A percentile compares a stretch with the other conserved stretches of the same genome.
Evolutionary conservation across 2,888 invertebrate species (phyloP).

Genomic region (Gonocerus acuteangulatus): DNA sequence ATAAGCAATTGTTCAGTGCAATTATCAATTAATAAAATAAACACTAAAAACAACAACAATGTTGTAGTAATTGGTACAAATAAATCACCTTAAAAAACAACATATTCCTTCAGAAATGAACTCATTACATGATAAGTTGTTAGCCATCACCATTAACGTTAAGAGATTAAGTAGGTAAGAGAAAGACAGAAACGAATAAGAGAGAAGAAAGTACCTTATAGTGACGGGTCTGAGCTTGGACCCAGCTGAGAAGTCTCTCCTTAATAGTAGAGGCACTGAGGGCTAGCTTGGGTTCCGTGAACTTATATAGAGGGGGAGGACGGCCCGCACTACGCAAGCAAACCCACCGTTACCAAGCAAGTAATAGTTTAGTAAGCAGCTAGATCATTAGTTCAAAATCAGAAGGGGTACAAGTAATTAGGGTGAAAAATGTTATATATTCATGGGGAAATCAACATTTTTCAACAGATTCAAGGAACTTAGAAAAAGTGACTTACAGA

Average conservation of each 20-base stretch:
- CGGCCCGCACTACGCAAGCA: conserved; percentile 31
- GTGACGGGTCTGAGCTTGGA: conserved; percentile 92
- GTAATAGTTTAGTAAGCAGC: neutral
- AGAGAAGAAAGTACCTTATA: conserved; percentile 83
- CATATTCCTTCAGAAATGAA: neutral
- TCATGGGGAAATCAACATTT: too few species aligned
- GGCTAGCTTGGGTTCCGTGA: conserved; percentile 82
- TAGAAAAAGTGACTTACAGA: too few species aligned
- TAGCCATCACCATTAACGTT: neutral
- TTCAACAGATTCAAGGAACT: too few species aligned
- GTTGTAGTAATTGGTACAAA: too few species aligned
- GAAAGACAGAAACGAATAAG: neutral
- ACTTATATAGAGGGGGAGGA: conserved; percentile 70
- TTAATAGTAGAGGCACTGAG: conserved; percentile 91
- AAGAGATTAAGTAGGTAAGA: conserved; percentile 10
- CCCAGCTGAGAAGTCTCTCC: conserved; percentile 94
- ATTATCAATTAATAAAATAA: too few species aligned
- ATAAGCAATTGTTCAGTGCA: too few species aligned
- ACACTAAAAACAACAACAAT: too few species aligned
- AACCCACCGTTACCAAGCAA: conserved; percentile 27
- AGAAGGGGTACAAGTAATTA: too few species aligned
- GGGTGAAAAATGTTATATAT: too few species aligned
- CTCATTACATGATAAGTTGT: conserved; percentile 2
- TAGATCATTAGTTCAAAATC: neutral
- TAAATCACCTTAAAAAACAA: too few species aligned